These are phyloP conservation scores for Holacanthella duospinosa DNA, from an alignment of 2,888 invertebrate species.

Conservation along the genomic window DNA sequence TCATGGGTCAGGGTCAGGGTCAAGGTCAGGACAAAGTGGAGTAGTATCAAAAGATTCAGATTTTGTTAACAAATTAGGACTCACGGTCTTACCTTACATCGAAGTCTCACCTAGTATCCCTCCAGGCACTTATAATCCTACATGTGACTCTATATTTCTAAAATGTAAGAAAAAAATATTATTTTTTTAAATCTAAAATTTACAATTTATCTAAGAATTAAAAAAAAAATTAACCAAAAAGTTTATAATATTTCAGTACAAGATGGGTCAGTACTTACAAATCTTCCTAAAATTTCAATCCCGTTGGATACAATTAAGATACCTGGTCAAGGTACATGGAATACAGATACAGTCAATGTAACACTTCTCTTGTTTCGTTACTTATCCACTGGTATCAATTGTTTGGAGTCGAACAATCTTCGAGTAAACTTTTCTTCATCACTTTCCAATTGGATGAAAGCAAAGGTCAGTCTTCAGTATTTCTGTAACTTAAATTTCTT, in stretches of 20 bases:
- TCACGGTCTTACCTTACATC: neutral
- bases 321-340: constrained; percentile 8
- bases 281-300: constrained; percentile 13
- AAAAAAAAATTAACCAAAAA: too few relatives aligned
- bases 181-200: too few relatives aligned
- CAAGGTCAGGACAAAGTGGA: neutral
- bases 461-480: too few relatives aligned
- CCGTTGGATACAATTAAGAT: constrained; percentile 12
- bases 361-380: constrained; percentile 17
- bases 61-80: neutral
- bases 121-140: neutral
- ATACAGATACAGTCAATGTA: constrained; percentile 10
- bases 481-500: too few relatives aligned
- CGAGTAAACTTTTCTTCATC: constrained; percentile 15
- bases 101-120: neutral
- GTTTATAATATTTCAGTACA: constrained; percentile 17
- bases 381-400: constrained; percentile 14
- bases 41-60: too few relatives aligned
- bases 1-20: neutral
- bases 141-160: neutral
- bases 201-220: too few relatives aligned
- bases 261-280: constrained; percentile 20
- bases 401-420: constrained; percentile 11
- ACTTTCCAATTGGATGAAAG: constrained; percentile 18
- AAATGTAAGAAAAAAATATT: neutral